phyloP scores from a whole-genome alignment of 2,888 invertebrate species.

The Volucella inanis region DNA sequence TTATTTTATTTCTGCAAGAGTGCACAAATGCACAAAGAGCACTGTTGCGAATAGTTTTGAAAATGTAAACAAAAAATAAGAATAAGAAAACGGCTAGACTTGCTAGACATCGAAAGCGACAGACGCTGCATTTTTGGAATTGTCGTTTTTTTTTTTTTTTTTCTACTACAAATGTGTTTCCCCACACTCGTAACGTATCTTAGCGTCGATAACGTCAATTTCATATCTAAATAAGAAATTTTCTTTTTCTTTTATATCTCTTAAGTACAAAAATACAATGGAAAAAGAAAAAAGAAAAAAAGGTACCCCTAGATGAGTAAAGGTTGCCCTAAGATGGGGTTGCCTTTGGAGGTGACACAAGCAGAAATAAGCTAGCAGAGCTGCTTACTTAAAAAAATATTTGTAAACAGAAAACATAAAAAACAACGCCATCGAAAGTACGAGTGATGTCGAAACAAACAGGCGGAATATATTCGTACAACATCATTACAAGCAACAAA shows the following conservation, averaged over 20 bases:
- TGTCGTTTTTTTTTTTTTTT: background rate
- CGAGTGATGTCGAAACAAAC: constrained; percentile 35
- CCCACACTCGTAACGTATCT: background rate
- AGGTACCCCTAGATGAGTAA: background rate
- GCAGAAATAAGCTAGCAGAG: background rate
- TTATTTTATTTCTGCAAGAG: constrained; percentile 1
- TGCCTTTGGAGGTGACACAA: constrained; percentile 18
- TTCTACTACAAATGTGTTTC: too few species aligned
- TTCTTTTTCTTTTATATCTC: constrained; percentile 50
- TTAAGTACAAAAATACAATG: constrained; percentile 27
- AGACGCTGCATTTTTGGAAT: constrained; percentile 61
- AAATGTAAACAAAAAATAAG: constrained; percentile 21
- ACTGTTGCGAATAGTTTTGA: constrained; percentile 37
- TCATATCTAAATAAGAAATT: constrained; percentile 53
- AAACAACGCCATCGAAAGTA: constrained; percentile 40
- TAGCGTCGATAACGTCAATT: constrained; percentile 45
- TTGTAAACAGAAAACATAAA: constrained; percentile 49
- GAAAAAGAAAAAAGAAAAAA: background rate
- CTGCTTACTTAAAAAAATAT: constrained; percentile 41
- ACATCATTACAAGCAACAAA: constrained; percentile 37
- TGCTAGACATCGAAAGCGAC: constrained; percentile 34
- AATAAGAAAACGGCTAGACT: constrained; percentile 40
- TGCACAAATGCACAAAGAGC: constrained; percentile 26
- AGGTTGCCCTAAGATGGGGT: constrained; percentile 2
- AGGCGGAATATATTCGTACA: constrained; percentile 31